Evolutionary conservation across 2,888 invertebrate genomes (phyloP), one percentile per base, ranked within the genome.

Genomic region (Teleogryllus oceanicus): DNA sequence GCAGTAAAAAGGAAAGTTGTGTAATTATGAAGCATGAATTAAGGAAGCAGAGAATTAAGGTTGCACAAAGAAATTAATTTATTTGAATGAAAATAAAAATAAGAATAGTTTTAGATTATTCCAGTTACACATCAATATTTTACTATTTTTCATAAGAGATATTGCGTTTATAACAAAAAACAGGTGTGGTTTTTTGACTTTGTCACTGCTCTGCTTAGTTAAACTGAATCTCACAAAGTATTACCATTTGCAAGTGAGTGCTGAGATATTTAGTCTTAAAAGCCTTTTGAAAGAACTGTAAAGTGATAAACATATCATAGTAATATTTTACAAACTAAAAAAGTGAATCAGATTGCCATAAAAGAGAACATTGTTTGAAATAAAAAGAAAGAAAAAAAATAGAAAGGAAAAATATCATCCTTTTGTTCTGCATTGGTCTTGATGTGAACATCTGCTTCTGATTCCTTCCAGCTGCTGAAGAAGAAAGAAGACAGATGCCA

Each of bases 381-480:
- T 11, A 78, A 78, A 74, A 16, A 74, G 37, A 62, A n/a, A n/a
- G 3, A 74, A 8, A 74, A 78, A 78, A 74, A n/a, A 37, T 10
- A 49, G 37, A 49, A 37, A 20, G 24, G 76, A 16, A 18, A 49
- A 76, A 76, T 76, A 50, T 78, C 21, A 49, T 78, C 49, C 49
- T 49, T 21, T 49, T 78, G 24, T 78, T 49, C 51, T 78, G 50
- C 78, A 49, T 21, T 50, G 20, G 78, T 50, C 50, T 49, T 20
- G 51, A 49, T 78, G 50, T 62, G 62, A 18, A 62, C 62, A 62
- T 18, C 62, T 62, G 62, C 62, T 62, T 62, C n/a, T 62, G 62
- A 62, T 62, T 62, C 62, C 62, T 62, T 62, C 62, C 62, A 62
- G 62, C 62, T 18, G 62, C 62, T 11, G 62, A 13, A 62, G 62